These are phyloP conservation scores for Zapornia atra DNA, from an alignment of 2,113 vertebrate species.

Conservation along the genomic window DNA sequence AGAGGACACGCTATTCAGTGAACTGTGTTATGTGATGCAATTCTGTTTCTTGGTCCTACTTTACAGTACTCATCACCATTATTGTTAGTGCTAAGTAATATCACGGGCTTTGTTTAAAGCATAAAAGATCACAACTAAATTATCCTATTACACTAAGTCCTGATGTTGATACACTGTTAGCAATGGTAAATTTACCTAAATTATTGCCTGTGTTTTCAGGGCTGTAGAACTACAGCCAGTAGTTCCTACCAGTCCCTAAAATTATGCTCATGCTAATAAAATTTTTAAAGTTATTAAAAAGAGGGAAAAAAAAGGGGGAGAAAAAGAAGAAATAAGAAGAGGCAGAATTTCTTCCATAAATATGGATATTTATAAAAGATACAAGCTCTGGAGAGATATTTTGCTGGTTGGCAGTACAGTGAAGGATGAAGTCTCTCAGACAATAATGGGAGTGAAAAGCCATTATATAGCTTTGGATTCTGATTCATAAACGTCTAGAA, in stretches of 20 bases:
- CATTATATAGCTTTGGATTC: not conserved
- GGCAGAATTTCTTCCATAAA: not conserved
- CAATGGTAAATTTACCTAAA: not conserved
- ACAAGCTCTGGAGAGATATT: not conserved
- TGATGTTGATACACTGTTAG: not conserved
- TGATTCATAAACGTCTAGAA: not conserved
- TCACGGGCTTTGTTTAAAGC: not conserved
- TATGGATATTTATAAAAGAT: not conserved
- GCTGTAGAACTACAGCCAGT: not conserved
- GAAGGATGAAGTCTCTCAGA: not conserved
- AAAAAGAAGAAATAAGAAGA: not conserved
- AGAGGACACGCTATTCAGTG: not conserved
- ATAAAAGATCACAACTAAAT: not conserved
- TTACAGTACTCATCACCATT: not conserved
- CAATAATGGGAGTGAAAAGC: not conserved
- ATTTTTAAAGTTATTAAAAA: no score
- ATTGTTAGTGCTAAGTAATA: not conserved
- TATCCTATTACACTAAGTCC: not conserved
- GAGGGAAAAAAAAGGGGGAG: not conserved
- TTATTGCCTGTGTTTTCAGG: not conserved
- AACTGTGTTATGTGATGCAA: not conserved
- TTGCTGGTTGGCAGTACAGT: not conserved
- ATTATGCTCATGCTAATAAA: not conserved
- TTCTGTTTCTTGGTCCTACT: not conserved
- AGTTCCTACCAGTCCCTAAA: not conserved